phyloP scores from a whole-genome alignment of 2,113 vertebrate species.

The Bubo bubo region DNA sequence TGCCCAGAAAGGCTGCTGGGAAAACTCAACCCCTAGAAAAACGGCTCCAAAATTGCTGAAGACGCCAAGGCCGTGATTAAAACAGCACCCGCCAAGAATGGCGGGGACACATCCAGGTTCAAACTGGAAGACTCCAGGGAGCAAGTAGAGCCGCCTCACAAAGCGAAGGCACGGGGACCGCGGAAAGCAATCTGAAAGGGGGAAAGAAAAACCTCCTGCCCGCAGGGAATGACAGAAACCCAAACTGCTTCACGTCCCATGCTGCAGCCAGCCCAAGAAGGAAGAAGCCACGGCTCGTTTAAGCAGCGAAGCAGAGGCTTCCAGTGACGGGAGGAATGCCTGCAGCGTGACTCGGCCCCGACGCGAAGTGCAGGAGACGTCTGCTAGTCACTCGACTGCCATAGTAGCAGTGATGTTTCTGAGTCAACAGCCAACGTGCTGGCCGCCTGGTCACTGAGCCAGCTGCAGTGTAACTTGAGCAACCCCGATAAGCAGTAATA shows the following conservation, averaged over 20 bases:
- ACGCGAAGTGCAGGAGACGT: neutral
- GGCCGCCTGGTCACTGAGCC: neutral
- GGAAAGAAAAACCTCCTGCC: neutral
- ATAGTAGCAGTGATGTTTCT: constrained; percentile 18
- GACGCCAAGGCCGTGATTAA: neutral
- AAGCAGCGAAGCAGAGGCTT: neutral
- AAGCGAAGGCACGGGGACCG: neutral
- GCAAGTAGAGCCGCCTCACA: neutral
- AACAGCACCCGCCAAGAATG: neutral
- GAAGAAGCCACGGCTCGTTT: neutral
- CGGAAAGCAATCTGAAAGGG: neutral
- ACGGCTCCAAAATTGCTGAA: neutral
- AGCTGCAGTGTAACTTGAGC: constrained; percentile 44
- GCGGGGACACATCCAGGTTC: neutral
- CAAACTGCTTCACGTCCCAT: neutral
- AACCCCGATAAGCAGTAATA: neutral
- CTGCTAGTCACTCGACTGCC: neutral
- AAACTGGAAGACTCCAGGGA: neutral
- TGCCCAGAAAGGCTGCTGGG: neutral
- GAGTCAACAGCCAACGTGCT: neutral
- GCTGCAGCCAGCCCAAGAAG: neutral
- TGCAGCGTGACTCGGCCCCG: neutral
- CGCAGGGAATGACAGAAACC: neutral
- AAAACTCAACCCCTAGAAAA: constrained; percentile 2
- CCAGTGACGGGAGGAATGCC: neutral